These are phyloP conservation scores for Popillia japonica DNA, from an alignment of 1,140 invertebrate genomes.

Conservation along the genomic window DNA sequence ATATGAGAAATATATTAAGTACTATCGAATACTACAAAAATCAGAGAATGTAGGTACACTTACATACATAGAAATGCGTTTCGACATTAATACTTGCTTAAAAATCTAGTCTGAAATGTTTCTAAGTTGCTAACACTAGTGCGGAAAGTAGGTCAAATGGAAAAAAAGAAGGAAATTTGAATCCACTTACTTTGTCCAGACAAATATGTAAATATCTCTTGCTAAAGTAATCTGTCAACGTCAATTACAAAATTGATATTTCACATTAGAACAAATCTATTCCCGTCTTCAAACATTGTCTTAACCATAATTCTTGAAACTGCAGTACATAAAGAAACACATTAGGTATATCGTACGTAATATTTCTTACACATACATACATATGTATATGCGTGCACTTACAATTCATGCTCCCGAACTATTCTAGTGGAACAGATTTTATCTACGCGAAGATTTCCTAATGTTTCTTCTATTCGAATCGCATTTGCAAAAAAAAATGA, in stretches of 20 bases:
- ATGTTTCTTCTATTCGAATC: constrained; percentile 9
- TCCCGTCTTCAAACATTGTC: constrained; percentile 6
- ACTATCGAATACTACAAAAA: too few relatives aligned
- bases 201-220: not conserved
- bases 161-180: not conserved
- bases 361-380: not conserved
- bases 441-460: constrained; percentile 26
- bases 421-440: constrained; percentile 7
- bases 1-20: too few relatives aligned
- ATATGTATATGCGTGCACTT: not conserved
- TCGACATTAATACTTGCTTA: not conserved
- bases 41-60: too few relatives aligned
- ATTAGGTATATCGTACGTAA: not conserved
- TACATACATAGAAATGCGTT: too few relatives aligned
- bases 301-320: not conserved
- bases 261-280: constrained; percentile 25
- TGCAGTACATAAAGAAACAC: not conserved
- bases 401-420: not conserved
- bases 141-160: not conserved
- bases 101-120: not conserved
- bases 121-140: too few relatives aligned
- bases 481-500: constrained; percentile 20
- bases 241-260: constrained; percentile 29
- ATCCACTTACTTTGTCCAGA: not conserved
- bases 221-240: constrained; percentile 3